These are phyloP conservation scores for Ophion ventricosus DNA, from an alignment of 2,888 invertebrate species.

Conservation along the genomic window DNA sequence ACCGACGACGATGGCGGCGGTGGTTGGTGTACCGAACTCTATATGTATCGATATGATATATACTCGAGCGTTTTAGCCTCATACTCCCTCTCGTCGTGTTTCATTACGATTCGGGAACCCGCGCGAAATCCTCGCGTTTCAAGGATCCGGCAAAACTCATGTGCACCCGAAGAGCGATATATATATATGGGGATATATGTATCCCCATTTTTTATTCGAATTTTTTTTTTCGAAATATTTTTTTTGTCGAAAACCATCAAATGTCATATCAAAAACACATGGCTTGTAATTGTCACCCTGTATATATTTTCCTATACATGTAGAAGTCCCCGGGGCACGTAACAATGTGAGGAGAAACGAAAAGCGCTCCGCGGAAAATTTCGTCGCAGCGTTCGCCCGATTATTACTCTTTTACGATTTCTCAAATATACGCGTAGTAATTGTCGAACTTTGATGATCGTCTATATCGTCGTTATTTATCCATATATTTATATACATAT, in stretches of 20 bases:
- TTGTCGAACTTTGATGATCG: not conserved
- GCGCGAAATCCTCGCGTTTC: not conserved
- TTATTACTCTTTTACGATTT: not conserved
- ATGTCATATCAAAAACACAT: not conserved
- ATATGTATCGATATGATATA: conserved; percentile 29
- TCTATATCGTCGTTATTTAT: not conserved
- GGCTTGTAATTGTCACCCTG: not conserved
- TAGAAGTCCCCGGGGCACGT: not conserved
- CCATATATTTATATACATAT: not conserved
- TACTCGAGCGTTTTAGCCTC: conserved; percentile 46
- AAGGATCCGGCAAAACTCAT: not conserved
- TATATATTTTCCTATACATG: not conserved
- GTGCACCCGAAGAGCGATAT: not conserved
- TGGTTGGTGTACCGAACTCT: conserved; percentile 7
- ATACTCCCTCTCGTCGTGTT: conserved; percentile 53
- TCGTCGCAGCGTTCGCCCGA: not conserved
- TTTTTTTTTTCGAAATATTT: too few relatives aligned
- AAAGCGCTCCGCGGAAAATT: not conserved
- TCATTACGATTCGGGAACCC: conserved; percentile 41
- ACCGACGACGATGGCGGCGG: conserved; percentile 39
- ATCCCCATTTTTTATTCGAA: too few relatives aligned
- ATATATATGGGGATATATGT: too few relatives aligned
- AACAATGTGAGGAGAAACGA: not conserved
- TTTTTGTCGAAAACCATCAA: not conserved
- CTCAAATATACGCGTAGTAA: not conserved